Percentiles rank a stretch among this genome's conserved stretches.
Conservation (phyloP, 1,140 invertebrate species). For the Fopius arisanus region DNA sequence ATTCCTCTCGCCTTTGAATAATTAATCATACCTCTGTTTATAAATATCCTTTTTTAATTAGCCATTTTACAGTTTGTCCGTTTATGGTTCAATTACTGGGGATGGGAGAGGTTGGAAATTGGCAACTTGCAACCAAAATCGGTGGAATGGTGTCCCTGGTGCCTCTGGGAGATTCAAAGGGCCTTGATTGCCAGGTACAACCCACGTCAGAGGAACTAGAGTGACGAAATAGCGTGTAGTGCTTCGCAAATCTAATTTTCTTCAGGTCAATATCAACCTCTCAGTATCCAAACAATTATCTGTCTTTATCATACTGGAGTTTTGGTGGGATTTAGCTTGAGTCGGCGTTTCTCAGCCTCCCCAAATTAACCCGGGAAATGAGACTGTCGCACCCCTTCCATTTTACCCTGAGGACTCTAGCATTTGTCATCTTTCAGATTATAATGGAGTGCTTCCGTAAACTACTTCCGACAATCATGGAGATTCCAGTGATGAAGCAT, state of each 20-base stretch:
- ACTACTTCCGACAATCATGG: not conserved
- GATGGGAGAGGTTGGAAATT: no score
- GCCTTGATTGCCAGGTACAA: not conserved
- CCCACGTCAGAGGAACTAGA: not conserved
- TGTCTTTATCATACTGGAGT: not conserved
- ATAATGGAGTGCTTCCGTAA: not conserved
- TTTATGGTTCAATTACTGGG: no score
- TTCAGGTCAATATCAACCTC: not conserved
- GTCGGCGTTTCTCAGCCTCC: not conserved
- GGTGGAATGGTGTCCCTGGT: not conserved
- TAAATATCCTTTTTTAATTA: no score
- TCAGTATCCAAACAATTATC: not conserved
- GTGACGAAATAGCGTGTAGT: not conserved
- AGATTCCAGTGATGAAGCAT: no score
- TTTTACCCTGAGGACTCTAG: not conserved
- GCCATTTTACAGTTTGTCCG: no score
- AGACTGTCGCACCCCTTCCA: not conserved
- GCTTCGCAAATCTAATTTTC: constrained; percentile 21
- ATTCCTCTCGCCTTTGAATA: not conserved
- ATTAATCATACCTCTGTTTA: not conserved
- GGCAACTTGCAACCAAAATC: no score
- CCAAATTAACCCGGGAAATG: not conserved
- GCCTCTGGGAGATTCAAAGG: not conserved
- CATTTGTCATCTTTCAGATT: not conserved
- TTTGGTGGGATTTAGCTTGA: not conserved